These are phyloP conservation scores for Sorex araneus DNA, from an alignment of 2,113 vertebrate species.

Conservation along the genomic window DNA sequence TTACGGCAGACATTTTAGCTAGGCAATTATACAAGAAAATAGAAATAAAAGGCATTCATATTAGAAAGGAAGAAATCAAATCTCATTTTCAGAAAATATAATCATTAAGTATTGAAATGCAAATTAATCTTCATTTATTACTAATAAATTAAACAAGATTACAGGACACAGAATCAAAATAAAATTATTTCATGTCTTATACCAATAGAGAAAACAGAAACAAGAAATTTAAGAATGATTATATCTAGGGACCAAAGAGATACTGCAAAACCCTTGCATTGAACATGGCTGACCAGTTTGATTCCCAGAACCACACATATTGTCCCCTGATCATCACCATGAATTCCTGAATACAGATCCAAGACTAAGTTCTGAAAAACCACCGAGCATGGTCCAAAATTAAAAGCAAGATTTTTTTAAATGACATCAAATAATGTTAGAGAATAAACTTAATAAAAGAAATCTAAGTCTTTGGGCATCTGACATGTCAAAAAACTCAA, in stretches of 20 bases:
- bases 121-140: not conserved
- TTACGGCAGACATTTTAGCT: not conserved
- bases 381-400: too few relatives aligned
- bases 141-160: not conserved
- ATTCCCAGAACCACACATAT: too few relatives aligned
- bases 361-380: too few relatives aligned
- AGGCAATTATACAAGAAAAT: not conserved
- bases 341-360: too few relatives aligned
- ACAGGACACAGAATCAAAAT: not conserved
- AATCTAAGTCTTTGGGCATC: not conserved
- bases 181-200: not conserved
- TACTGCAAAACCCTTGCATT: too few relatives aligned
- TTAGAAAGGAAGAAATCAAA: not conserved
- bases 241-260: too few relatives aligned
- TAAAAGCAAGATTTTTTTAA: not conserved
- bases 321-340: too few relatives aligned
- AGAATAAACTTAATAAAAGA: not conserved
- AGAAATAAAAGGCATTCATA: not conserved
- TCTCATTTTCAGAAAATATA: not conserved
- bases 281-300: too few relatives aligned
- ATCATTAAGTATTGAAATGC: not conserved
- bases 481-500: not conserved
- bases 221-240: not conserved
- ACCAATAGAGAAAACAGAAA: constrained; percentile 1
- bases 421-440: not conserved